A percentile compares a stretch with the other conserved stretches of the same genome.
phyloP scores from a whole-genome alignment of 2,113 vertebrate species.

The Platysternon megacephalum region DNA sequence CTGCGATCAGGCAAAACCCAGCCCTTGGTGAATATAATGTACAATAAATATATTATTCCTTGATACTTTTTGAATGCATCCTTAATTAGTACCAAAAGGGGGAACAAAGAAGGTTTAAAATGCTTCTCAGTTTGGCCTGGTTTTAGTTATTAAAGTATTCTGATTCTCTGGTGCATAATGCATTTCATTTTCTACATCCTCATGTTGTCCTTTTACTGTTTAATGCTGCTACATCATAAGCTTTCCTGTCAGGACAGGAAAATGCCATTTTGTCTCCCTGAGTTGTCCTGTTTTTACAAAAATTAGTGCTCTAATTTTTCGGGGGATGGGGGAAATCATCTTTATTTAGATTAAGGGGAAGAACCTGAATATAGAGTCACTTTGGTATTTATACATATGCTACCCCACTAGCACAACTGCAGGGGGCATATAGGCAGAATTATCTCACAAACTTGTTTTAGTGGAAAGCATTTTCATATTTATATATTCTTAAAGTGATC shows the following conservation, averaged over 20 bases:
- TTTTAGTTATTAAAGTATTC: background rate
- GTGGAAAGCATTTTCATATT: constrained; percentile 7
- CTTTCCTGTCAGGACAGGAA: background rate
- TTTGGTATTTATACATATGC: background rate
- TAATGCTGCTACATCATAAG: background rate
- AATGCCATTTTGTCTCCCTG: background rate
- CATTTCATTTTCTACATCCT: background rate
- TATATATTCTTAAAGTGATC: background rate
- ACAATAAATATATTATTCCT: background rate
- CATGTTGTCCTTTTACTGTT: background rate
- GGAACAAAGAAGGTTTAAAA: background rate
- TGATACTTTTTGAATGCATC: background rate
- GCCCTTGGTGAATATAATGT: background rate
- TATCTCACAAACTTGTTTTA: background rate
- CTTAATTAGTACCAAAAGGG: background rate
- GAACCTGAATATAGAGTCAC: background rate
- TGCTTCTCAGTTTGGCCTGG: background rate
- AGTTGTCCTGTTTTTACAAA: background rate
- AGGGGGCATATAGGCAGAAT: background rate
- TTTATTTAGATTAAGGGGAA: background rate
- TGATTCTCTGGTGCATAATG: background rate
- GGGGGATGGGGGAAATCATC: background rate
- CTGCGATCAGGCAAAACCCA: background rate
- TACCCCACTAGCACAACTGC: background rate
- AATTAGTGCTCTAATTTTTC: background rate